A percentile compares a stretch with the other conserved stretches of the same genome.
phyloP scores from a whole-genome alignment of 2,888 invertebrate species.

The Heliothis peltigera region DNA sequence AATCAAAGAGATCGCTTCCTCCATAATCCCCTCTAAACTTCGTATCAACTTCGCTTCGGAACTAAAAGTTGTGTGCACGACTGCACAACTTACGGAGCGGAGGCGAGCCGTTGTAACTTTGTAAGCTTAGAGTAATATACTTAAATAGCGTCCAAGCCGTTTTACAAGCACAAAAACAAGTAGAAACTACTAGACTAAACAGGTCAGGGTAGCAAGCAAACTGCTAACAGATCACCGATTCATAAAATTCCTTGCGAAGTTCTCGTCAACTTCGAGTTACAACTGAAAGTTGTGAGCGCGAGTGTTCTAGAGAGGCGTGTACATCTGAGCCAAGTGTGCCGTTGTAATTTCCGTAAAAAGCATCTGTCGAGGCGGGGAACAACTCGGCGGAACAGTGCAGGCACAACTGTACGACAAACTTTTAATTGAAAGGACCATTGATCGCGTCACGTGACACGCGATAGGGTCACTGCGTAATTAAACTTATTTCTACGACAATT shows the following conservation, averaged over 20 bases:
- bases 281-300: conserved; percentile 49
- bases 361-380: conserved; percentile 55
- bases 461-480: conserved; percentile 35
- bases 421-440: conserved; percentile 84
- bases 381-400: conserved; percentile 68
- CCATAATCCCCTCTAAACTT: conserved; percentile 31
- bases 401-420: conserved; percentile 73
- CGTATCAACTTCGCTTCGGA: conserved; percentile 26
- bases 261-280: conserved; percentile 40
- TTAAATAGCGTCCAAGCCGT: conserved; percentile 33
- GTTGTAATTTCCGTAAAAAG: conserved; percentile 70
- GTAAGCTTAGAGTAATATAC: conserved; percentile 34
- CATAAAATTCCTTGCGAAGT: conserved; percentile 34
- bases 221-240: conserved; percentile 41
- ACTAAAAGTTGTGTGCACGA: conserved; percentile 39
- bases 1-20: conserved; percentile 35
- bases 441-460: conserved; percentile 68
- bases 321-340: conserved; percentile 56
- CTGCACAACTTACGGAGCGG: conserved; percentile 32
- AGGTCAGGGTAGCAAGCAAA: conserved; percentile 30
- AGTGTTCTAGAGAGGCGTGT: conserved; percentile 34
- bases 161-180: conserved; percentile 31
- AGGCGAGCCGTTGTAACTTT: conserved; percentile 24
- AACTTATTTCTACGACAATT: conserved; percentile 1
- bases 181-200: conserved; percentile 35